phyloP scores from a whole-genome alignment of 2,888 invertebrate species.

The Neoaliturus tenellus region DNA sequence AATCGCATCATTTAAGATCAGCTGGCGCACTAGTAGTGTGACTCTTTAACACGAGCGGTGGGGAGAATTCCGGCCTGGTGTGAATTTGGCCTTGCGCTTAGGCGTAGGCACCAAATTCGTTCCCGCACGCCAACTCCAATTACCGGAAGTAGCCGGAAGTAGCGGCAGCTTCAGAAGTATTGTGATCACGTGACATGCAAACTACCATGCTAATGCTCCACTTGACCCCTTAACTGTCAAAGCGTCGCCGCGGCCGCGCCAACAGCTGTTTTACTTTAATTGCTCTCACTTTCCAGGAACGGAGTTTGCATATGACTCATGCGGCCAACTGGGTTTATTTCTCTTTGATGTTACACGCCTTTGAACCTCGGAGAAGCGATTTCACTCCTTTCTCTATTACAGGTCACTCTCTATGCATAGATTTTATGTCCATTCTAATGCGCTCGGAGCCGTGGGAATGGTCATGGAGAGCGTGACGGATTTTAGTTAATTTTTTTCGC shows the following conservation, averaged over 20 bases:
- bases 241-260: background rate
- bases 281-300: background rate
- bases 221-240: conserved; percentile 6
- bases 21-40: too few species aligned
- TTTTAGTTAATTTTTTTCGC: too few species aligned
- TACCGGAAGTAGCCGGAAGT: conserved; percentile 14
- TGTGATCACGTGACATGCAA: conserved; percentile 31
- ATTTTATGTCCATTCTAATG: background rate
- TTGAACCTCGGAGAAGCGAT: too few species aligned
- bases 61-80: too few species aligned
- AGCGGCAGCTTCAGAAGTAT: background rate
- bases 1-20: too few species aligned
- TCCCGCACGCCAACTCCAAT: conserved; percentile 19
- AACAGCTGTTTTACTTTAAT: conserved; percentile 21
- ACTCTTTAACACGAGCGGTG: too few species aligned
- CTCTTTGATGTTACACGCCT: too few species aligned
- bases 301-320: conserved; percentile 14
- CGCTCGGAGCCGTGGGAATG: background rate
- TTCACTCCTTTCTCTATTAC: too few species aligned
- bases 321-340: background rate
- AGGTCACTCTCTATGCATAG: too few species aligned
- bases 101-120: background rate
- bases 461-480: too few species aligned
- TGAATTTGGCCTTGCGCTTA: too few species aligned
- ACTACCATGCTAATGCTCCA: conserved; percentile 40